Conservation (phyloP, 2,888 invertebrate species). For the Eudasyphora cyanicolor region DNA sequence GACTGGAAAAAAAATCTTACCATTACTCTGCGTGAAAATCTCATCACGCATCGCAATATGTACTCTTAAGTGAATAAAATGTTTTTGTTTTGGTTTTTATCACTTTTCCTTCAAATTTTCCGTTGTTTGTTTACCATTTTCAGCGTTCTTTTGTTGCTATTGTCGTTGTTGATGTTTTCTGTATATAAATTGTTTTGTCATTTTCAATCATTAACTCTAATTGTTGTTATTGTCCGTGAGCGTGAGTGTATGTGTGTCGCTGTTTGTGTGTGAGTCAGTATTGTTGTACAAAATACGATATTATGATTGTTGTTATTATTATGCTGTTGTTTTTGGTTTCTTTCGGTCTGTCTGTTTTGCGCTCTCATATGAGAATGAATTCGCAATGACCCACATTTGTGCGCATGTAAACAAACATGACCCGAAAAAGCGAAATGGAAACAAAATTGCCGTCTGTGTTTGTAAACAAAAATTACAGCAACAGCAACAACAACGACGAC, state of each 20-base stretch:
- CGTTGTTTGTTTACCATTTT: neutral
- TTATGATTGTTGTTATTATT: constrained; percentile 9
- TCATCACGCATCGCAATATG: too few relatives aligned
- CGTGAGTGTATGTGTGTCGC: constrained; percentile 26
- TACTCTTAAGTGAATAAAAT: too few relatives aligned
- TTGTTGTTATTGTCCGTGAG: constrained; percentile 17
- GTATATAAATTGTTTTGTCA: constrained; percentile 43
- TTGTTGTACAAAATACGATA: constrained; percentile 2
- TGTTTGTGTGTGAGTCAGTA: too few relatives aligned
- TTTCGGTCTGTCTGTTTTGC: constrained; percentile 62
- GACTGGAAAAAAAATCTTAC: too few relatives aligned
- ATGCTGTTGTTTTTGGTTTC: constrained; percentile 39
- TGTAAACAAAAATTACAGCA: constrained; percentile 66
- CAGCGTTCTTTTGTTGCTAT: neutral
- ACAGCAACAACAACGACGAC: constrained; percentile 47
- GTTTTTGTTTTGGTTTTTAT: too few relatives aligned
- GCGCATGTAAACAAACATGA: constrained; percentile 78
- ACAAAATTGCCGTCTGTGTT: constrained; percentile 67
- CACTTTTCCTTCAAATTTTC: neutral
- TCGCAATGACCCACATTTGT: constrained; percentile 77
- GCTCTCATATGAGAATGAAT: constrained; percentile 65
- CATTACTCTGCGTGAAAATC: too few relatives aligned
- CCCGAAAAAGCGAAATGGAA: constrained; percentile 76
- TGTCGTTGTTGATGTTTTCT: too few relatives aligned
- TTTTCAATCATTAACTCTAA: constrained; percentile 53